Conservation (phyloP, 2,888 invertebrate genomes). For the Leptogaster cylindrica region DNA sequence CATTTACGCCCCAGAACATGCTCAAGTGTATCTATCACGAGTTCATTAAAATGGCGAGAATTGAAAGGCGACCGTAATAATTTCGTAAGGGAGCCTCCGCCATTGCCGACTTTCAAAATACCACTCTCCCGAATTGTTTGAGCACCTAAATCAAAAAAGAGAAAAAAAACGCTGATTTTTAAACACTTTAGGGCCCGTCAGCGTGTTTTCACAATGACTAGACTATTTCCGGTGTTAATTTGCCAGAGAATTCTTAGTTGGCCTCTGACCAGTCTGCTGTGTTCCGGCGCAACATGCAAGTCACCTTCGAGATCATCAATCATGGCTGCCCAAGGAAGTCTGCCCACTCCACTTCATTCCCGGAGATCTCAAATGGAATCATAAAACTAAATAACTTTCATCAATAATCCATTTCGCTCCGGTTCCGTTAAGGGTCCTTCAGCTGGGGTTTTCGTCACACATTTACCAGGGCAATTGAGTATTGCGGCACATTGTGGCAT, state of each 20-base stretch:
- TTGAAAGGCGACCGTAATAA: conserved; percentile 5
- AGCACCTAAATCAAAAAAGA: no score
- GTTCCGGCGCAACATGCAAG: conserved; percentile 15
- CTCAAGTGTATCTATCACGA: neutral
- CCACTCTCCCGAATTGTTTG: neutral
- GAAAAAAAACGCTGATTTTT: no score
- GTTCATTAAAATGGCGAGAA: conserved; percentile 20
- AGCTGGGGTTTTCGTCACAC: no score
- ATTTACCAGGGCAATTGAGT: no score
- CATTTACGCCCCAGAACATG: conserved; percentile 43
- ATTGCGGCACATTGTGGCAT: no score
- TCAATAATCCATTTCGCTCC: conserved; percentile 46
- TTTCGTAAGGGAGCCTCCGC: neutral
- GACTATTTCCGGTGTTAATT: conserved; percentile 32
- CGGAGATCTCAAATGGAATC: conserved; percentile 8
- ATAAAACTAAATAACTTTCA: conserved; percentile 41
- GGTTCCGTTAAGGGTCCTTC: no score
- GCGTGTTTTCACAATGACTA: conserved; percentile 19
- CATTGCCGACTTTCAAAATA: neutral
- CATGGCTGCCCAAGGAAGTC: neutral
- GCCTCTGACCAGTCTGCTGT: neutral
- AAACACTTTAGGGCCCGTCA: neutral
- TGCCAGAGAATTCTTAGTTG: neutral
- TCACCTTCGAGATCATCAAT: conserved; percentile 20
- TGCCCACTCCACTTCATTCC: conserved; percentile 7